Conservation (phyloP, 2,888 invertebrate genomes). For the Schizaphis graminum region DNA sequence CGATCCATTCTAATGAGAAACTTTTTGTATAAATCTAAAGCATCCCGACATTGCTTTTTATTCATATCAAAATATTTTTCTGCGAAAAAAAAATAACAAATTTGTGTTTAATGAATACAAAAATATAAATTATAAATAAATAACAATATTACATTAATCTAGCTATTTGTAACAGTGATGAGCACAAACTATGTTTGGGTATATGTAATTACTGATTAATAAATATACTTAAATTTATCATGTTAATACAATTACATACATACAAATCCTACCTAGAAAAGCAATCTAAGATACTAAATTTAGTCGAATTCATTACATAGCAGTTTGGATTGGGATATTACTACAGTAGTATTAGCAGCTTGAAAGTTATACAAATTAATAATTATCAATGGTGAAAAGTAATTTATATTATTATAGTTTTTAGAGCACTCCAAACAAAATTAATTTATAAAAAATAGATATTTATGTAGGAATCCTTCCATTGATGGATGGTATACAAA, state of each 20-base stretch:
- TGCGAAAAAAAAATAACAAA: constrained; percentile 70
- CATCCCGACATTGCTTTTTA: constrained; percentile 98
- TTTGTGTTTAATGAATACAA: constrained; percentile 70
- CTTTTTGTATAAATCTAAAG: constrained; percentile 97
- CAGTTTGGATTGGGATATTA: background rate
- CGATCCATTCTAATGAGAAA: constrained; percentile 98
- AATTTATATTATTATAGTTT: background rate
- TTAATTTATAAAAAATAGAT: background rate
- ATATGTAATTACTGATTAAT: background rate
- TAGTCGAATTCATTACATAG: background rate
- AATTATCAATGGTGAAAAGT: background rate
- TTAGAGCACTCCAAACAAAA: background rate
- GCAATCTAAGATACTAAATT: background rate
- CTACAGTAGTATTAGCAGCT: background rate
- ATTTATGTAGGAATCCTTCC: background rate
- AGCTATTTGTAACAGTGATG: constrained; percentile 51
- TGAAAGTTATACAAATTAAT: background rate
- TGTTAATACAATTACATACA: background rate
- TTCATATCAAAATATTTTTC: constrained; percentile 99
- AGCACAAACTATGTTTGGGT: constrained; percentile 40
- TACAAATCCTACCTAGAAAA: background rate
- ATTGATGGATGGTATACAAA: constrained; percentile 14
- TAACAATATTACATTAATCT: constrained; percentile 3
- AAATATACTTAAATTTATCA: background rate
- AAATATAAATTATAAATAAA: constrained; percentile 7